These are phyloP conservation scores for Leptinotarsa texana DNA, from an alignment of 1,140 invertebrate species.

Conservation along the genomic window DNA sequence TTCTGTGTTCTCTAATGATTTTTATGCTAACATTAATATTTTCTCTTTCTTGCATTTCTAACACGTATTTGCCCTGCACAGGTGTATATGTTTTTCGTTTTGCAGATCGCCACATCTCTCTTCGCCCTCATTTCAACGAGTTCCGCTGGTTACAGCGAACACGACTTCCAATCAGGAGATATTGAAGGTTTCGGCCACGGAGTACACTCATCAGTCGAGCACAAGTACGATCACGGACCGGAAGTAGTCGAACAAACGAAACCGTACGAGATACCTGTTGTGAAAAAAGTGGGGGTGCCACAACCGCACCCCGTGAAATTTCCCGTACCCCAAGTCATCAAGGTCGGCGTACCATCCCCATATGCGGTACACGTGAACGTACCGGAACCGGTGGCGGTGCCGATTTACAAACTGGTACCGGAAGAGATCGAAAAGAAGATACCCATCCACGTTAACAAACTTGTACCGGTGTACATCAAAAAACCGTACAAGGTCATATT, in stretches of 20 bases:
- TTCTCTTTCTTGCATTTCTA: too few relatives aligned
- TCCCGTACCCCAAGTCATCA: constrained; percentile 73
- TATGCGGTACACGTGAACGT: constrained; percentile 73
- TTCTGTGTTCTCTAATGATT: too few relatives aligned
- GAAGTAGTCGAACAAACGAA: constrained; percentile 68
- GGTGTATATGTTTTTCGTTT: too few relatives aligned
- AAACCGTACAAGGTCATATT: constrained; percentile 78
- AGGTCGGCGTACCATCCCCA: constrained; percentile 74
- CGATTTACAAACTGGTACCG: constrained; percentile 70
- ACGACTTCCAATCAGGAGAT: constrained; percentile 15
- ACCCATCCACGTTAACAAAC: constrained; percentile 75
- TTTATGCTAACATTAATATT: too few relatives aligned
- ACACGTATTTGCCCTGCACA: too few relatives aligned
- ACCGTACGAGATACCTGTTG: constrained; percentile 71
- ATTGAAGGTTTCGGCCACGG: constrained; percentile 34
- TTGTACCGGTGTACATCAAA: constrained; percentile 75
- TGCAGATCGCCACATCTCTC: constrained; percentile 29
- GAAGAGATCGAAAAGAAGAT: constrained; percentile 72
- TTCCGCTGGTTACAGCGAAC: constrained; percentile 40
- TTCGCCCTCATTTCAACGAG: constrained; percentile 24
- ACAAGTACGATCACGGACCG: constrained; percentile 53
- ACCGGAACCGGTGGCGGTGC: constrained; percentile 73
- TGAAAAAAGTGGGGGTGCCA: constrained; percentile 75
- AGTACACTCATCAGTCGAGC: constrained; percentile 38
- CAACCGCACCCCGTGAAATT: constrained; percentile 76